Conservation (phyloP, 2,797 vertebrate genomes). For the Gymnoscopelus microlampas region DNA sequence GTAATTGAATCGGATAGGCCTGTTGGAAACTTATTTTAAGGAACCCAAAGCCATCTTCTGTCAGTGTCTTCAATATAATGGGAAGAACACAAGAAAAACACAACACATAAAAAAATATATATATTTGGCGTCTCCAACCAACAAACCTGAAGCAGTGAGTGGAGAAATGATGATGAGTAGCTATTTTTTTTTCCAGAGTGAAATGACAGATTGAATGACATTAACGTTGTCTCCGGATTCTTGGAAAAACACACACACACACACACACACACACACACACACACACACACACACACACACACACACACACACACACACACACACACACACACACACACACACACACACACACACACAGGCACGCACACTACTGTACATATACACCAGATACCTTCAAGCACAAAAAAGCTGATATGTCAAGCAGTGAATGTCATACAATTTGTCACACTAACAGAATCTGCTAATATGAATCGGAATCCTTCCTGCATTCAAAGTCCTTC, state of each 20-base stretch:
- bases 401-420: conserved; percentile 3
- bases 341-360: not conserved
- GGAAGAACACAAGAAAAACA: conserved; percentile 10
- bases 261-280: too few species aligned
- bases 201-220: conserved; percentile 27
- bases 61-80: not conserved
- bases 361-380: not conserved
- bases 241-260: too few species aligned
- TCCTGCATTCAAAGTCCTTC: not conserved
- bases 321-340: not conserved
- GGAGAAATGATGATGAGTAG: too few species aligned
- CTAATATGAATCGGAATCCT: conserved; percentile 33
- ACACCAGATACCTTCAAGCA: conserved; percentile 27
- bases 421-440: conserved; percentile 23
- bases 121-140: too few species aligned
- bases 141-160: too few species aligned
- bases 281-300: conserved; percentile 26
- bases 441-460: conserved; percentile 33
- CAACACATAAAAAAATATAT: too few species aligned
- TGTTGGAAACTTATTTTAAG: conserved; percentile 49
- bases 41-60: not conserved
- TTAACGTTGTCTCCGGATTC: conserved; percentile 19
- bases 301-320: too few species aligned
- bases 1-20: conserved; percentile 66
- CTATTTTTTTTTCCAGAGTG: too few species aligned